Conservation (phyloP, 1,140 invertebrate genomes). For the Chironomus striatipennis region DNA sequence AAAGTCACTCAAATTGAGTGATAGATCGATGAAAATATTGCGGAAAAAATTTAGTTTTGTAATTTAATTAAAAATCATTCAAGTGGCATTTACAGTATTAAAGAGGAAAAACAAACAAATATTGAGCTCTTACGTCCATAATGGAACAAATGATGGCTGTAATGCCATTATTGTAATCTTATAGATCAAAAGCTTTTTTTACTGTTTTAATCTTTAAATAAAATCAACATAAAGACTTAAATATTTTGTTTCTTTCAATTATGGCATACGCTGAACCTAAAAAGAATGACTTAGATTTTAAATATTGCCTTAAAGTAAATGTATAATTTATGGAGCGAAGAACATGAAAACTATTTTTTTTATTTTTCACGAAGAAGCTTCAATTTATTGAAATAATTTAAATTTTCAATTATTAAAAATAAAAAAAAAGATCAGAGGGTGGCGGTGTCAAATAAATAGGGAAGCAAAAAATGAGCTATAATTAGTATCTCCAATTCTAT, state of each 20-base stretch:
- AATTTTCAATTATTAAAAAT: too few relatives aligned
- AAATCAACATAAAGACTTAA: background rate
- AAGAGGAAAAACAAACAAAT: background rate
- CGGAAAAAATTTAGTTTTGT: background rate
- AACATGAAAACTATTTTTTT: background rate
- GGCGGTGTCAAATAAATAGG: too few relatives aligned
- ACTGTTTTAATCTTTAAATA: background rate
- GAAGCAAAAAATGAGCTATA: too few relatives aligned
- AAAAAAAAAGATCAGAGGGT: too few relatives aligned
- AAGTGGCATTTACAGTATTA: background rate
- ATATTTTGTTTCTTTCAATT: background rate
- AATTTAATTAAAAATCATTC: background rate
- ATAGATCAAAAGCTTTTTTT: too few relatives aligned
- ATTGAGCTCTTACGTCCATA: background rate
- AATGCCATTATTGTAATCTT: too few relatives aligned
- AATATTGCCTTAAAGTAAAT: background rate
- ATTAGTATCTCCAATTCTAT: too few relatives aligned
- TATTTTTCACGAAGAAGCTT: too few relatives aligned
- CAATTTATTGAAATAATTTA: too few relatives aligned
- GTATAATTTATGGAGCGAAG: background rate
- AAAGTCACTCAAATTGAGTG: background rate
- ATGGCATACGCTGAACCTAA: background rate
- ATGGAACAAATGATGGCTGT: too few relatives aligned
- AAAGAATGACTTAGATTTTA: background rate
- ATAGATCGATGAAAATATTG: background rate